phyloP scores from a whole-genome alignment of 2,888 invertebrate species.

The Limnephilus marmoratus region DNA sequence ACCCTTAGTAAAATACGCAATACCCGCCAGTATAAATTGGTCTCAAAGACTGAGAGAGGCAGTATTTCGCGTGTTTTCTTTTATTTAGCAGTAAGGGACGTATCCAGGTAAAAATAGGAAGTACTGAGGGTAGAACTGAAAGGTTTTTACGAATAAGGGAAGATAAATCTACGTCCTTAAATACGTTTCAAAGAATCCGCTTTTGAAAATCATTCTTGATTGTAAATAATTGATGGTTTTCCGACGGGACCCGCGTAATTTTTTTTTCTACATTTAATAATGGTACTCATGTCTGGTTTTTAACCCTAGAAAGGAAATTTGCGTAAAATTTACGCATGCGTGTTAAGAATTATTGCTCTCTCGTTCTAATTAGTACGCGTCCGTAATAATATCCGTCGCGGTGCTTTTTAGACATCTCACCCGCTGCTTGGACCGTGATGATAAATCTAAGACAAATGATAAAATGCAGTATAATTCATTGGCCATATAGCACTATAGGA shows the following conservation, averaged over 20 bases:
- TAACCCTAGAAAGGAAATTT: too few species aligned
- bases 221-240: conserved; percentile 2
- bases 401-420: too few species aligned
- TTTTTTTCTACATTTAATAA: background rate
- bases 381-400: too few species aligned
- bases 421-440: too few species aligned
- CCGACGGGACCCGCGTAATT: background rate
- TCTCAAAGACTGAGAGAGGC: background rate
- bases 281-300: background rate
- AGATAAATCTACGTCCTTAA: background rate
- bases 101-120: conserved; percentile 13
- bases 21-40: background rate
- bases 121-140: background rate
- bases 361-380: too few species aligned
- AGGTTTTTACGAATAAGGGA: background rate
- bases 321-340: too few species aligned
- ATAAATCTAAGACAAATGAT: too few species aligned
- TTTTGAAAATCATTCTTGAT: background rate
- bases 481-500: too few species aligned
- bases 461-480: too few species aligned
- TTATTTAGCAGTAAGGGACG: conserved; percentile 12
- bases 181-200: background rate
- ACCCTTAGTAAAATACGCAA: background rate
- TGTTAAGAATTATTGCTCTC: too few species aligned
- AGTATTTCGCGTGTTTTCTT: conserved; percentile 3